These are phyloP conservation scores for Cettia cetti DNA, from an alignment of 2,113 vertebrate species.

Conservation along the genomic window DNA sequence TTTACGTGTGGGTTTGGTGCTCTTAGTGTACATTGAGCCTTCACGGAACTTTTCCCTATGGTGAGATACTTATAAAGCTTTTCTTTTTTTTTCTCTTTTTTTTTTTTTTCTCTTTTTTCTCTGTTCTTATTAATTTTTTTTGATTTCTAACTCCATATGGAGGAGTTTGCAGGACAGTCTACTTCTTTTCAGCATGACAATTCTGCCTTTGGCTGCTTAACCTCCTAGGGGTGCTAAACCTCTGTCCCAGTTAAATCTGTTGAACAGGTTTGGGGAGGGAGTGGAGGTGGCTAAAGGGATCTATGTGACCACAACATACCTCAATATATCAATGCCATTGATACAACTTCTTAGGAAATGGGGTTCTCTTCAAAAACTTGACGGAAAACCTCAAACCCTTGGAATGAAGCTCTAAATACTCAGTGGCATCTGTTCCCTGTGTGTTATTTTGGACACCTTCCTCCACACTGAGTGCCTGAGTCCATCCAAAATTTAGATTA, in stretches of 20 bases:
- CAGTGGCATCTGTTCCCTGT: not conserved
- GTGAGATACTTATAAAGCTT: not conserved
- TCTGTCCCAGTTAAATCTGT: not conserved
- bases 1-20: accelerated
- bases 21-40: not conserved
- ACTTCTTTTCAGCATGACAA: not conserved
- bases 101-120: not conserved
- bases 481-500: not conserved
- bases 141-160: not conserved
- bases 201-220: not conserved
- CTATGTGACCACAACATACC: not conserved
- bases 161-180: not conserved
- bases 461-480: not conserved
- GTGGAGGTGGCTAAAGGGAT: not conserved
- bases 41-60: not conserved
- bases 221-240: not conserved
- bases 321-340: not conserved
- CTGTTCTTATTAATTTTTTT: not conserved
- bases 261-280: not conserved
- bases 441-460: not conserved
- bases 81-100: not conserved
- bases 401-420: not conserved
- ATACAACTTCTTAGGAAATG: not conserved
- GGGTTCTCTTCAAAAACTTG: not conserved
- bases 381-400: not conserved